Base-by-base conservation (phyloP, 1,140 invertebrate genomes). In the Panagrolaimus sp. region DNA sequence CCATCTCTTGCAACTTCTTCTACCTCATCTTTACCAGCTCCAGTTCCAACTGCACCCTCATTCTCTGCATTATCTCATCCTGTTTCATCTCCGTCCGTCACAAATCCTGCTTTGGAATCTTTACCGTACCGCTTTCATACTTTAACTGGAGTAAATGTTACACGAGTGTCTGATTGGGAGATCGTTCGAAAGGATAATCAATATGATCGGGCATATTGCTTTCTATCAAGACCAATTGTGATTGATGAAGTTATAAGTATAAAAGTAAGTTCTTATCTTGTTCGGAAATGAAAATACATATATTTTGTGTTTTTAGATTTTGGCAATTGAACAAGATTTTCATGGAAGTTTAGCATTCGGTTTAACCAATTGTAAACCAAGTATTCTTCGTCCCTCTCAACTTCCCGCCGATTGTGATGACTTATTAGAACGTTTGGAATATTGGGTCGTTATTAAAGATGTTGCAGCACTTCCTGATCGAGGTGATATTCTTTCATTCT, bases 311-410 rank as follows among this genome's bases (percentile, higher is more conserved):
- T 58, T 58, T 26, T 14, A 58, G 52, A 28, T 58, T n/a, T 26
- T 26, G 10, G 52, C 12, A 21, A 21, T 17, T 8, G 52, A 58
- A 12, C 21, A 58, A 21, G 28, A 6, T 14, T 28, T 58, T 58
- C n/a, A 26, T 21, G 52, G 52, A 5, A 26, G 52, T 14, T 26
- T 58, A 0, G 52, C 52, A 24, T 58, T 58, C 17, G 52, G 52
- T 0, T 14, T 58, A 24, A 58, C 52, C 52, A 58, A 28, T 28
- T 58, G 52, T 58, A 58, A 58, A 12, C 52, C 52, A n/a, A 58
- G 17, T 28, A 28, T 26, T 21, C 52, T 58, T 8, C 12, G 28
- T 1, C 21, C 21, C 4, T 21, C 21, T 4, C 21, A 58, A 21
- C n/a, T 58, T 3, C 52, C 52, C 5, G 52, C 28, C 17, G 28